Evolutionary conservation across 2,888 invertebrate species (phyloP).

Genomic region (Cephus rjabovi): DNA sequence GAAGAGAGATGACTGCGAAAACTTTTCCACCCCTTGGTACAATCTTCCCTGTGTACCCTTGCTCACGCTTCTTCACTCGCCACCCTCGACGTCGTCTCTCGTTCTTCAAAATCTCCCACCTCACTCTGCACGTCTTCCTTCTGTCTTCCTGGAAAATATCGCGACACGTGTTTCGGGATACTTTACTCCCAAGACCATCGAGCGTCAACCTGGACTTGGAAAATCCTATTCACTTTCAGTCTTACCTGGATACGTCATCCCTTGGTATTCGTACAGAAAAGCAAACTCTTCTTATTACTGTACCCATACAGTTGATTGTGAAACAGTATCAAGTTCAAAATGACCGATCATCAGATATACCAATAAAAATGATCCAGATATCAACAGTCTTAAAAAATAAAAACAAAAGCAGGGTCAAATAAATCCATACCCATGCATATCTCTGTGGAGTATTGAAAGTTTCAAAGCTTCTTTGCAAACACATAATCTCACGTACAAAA

Average conservation of each 20-base stretch:
- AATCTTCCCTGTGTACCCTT: neutral
- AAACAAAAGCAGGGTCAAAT: neutral
- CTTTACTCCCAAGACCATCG: neutral
- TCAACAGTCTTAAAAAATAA: neutral
- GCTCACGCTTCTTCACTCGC: neutral
- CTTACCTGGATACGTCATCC: neutral
- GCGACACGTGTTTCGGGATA: neutral
- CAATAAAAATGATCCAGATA: neutral
- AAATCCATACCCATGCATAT: neutral
- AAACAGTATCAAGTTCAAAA: neutral
- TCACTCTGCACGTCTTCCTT: neutral
- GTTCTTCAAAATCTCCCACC: neutral
- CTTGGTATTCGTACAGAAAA: neutral
- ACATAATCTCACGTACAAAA: too few species aligned
- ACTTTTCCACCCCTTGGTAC: conserved; percentile 1
- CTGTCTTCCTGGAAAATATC: neutral
- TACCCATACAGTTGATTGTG: neutral
- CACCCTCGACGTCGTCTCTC: neutral
- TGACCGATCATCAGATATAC: neutral
- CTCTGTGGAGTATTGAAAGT: neutral
- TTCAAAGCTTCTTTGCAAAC: neutral
- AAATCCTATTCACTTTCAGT: neutral
- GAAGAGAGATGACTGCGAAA: conserved; percentile 2
- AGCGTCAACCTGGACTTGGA: neutral
- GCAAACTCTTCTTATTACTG: neutral